A percentile compares a stretch with the other conserved stretches of the same genome.
Conservation (phyloP, 2,797 vertebrate genomes). For the Tragopan temminckii region DNA sequence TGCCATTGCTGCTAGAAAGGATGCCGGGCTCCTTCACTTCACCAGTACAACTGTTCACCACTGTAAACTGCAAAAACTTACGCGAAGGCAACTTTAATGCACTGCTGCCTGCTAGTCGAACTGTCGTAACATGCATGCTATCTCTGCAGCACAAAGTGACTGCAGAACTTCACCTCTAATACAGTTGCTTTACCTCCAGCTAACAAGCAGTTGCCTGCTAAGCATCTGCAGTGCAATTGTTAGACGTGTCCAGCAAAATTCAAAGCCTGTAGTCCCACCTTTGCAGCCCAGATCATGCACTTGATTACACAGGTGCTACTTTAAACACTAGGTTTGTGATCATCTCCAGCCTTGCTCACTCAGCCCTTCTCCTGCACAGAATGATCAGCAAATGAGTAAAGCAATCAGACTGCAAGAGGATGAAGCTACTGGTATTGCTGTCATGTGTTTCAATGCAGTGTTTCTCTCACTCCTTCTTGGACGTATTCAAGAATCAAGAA, state of each 20-base stretch:
- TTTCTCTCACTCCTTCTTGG: neutral
- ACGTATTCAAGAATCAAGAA: neutral
- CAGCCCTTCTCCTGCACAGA: neutral
- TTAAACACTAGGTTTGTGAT: neutral
- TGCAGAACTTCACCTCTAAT: neutral
- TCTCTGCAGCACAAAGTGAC: neutral
- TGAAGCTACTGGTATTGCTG: neutral
- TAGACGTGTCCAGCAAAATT: rapidly evolving
- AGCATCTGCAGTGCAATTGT: neutral
- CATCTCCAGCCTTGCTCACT: neutral
- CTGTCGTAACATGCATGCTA: neutral
- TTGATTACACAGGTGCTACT: rapidly evolving
- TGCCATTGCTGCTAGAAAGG: neutral
- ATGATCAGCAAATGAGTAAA: neutral
- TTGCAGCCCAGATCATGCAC: neutral
- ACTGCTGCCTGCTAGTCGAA: neutral
- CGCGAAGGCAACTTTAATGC: neutral
- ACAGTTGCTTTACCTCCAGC: neutral
- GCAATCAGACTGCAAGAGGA: neutral
- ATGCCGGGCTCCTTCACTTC: neutral
- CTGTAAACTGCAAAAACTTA: neutral
- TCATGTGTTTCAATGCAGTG: rapidly evolving
- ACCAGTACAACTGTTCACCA: neutral
- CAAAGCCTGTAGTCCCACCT: rapidly evolving
- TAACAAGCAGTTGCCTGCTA: rapidly evolving